Conservation (phyloP, 2,797 vertebrate species). For the Sylvilagus floridanus region DNA sequence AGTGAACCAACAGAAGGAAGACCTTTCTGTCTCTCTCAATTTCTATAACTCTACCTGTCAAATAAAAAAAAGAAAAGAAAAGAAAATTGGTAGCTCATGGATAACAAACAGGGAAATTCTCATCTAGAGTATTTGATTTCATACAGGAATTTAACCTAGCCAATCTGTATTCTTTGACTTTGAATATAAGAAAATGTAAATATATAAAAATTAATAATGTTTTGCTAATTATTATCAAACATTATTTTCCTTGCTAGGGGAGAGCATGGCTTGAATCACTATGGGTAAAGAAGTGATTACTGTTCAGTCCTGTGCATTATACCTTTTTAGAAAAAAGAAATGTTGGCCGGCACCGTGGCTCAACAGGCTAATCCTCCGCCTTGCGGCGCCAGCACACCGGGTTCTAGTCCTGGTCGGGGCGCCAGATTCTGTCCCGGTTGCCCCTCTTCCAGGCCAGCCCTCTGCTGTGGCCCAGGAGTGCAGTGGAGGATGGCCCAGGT, state of each 20-base stretch:
- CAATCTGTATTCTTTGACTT: neutral
- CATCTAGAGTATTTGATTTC: constrained; percentile 2
- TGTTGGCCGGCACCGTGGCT: too few relatives aligned
- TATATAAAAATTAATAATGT: neutral
- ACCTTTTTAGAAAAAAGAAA: neutral
- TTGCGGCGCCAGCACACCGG: too few relatives aligned
- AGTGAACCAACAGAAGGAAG: too few relatives aligned
- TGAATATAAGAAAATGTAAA: neutral
- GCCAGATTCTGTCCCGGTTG: too few relatives aligned
- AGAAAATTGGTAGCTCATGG: neutral
- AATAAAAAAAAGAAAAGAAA: neutral
- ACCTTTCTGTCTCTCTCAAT: too few relatives aligned
- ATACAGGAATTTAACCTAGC: neutral
- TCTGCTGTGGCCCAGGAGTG: too few relatives aligned
- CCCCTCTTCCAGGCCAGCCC: too few relatives aligned
- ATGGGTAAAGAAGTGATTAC: neutral
- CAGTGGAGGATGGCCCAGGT: too few relatives aligned
- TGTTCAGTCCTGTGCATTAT: neutral
- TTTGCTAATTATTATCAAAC: neutral
- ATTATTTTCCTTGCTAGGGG: neutral
- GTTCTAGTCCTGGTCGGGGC: too few relatives aligned
- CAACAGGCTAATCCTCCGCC: too few relatives aligned
- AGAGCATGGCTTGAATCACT: neutral
- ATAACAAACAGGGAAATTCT: constrained; percentile 16
- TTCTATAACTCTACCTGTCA: too few relatives aligned